Evolutionary conservation across 2,113 vertebrate species (phyloP), one percentile per base, ranked within the genome.

Genomic region (Grallaria varia): DNA sequence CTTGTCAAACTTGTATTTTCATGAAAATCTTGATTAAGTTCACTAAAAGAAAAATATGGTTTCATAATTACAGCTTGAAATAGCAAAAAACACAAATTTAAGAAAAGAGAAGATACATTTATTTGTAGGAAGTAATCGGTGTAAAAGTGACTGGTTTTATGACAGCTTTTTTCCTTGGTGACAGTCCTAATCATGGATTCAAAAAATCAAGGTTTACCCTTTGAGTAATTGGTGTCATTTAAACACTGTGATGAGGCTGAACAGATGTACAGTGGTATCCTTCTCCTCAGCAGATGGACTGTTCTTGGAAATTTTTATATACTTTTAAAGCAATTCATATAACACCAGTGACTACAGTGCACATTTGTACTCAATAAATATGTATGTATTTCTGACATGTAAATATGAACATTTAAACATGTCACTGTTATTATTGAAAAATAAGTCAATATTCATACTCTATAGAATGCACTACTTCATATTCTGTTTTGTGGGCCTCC

Each of bases 1-100:
- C 83, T 97, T 95, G 92, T 89, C 77, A 89, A 89, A 50, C 59
- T 79, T 91, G 78, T 28, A 60, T 94, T 92, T 94, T 96, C 84
- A 92, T 91, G 47, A 90, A 94, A 96, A 89, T 39, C 40, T 87
- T 35, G 7, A 93, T 85, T 58, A 84, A 78, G 28, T 87, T 83
- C 40, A 80, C 37, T 59, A 66, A 76, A 69, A 77, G 42, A 84
- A 91, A 96, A 83, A 58, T 24, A 79, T 6, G 4, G 1, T 58
- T 83, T 90, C 35, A 31, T 74, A 93, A 74, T 60, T 76, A 24
- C 24, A 74, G 4, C 39, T 83, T 49, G 33, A 88, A 87, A 67
- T 33, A 80, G 14, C 39, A 85, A 90, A 84, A 14, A 56, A 39
- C 58, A 90, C 10, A 79, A 72, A 89, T 74, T 56, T 37, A 80